Evolutionary conservation across 2,888 invertebrate genomes (phyloP).

Genomic region (Isoperla grammatica): DNA sequence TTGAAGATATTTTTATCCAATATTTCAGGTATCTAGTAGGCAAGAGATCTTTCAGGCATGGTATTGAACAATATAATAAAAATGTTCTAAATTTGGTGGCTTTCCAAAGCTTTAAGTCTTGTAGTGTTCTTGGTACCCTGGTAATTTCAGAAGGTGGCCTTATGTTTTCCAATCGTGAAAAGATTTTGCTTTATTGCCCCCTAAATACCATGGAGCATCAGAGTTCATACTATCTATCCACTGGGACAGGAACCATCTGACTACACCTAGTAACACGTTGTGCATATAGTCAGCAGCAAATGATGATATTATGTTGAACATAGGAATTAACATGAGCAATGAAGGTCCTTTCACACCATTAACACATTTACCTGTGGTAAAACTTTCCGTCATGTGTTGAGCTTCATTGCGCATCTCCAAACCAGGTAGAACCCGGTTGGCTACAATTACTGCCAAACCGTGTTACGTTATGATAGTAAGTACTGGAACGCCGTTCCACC

Average conservation of each 20-base stretch:
- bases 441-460: too few relatives aligned
- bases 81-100: conserved; percentile 5
- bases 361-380: too few relatives aligned
- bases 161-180: not conserved
- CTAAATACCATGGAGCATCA: not conserved
- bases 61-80: conserved; percentile 6
- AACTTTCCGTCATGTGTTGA: too few relatives aligned
- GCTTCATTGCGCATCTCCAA: too few relatives aligned
- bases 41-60: conserved; percentile 1
- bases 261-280: not conserved
- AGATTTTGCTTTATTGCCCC: not conserved
- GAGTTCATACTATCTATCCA: not conserved
- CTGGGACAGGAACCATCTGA: not conserved
- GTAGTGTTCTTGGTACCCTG: conserved; percentile 2
- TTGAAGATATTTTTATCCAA: too few relatives aligned
- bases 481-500: too few relatives aligned
- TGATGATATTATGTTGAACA: not conserved
- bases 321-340: not conserved
- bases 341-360: not conserved
- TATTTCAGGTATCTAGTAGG: conserved; percentile 5
- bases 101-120: conserved; percentile 7
- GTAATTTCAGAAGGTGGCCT: conserved; percentile 6
- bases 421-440: too few relatives aligned
- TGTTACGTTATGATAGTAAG: too few relatives aligned
- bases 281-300: conserved; percentile 11